Evolutionary conservation across 2,888 invertebrate genomes (phyloP).

Genomic region (Timema podura): DNA sequence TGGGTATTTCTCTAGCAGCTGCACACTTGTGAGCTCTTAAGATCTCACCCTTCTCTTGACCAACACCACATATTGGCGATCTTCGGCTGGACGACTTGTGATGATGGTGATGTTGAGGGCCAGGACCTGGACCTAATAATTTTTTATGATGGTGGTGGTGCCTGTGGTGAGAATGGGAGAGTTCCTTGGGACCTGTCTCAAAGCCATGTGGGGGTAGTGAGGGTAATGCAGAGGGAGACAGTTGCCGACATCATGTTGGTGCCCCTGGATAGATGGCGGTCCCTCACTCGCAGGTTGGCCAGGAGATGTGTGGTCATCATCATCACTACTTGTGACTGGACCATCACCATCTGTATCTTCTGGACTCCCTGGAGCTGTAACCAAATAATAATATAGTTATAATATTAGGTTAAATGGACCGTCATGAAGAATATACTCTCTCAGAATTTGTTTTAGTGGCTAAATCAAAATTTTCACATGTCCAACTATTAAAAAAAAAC

Average conservation of each 20-base stretch:
- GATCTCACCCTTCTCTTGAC: constrained; percentile 14
- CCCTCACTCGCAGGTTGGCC: constrained; percentile 12
- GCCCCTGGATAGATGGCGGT: constrained; percentile 13
- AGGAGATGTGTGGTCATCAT: constrained; percentile 43
- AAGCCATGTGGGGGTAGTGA: constrained; percentile 76
- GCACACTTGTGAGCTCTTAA: constrained; percentile 20
- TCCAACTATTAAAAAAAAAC: too few species aligned
- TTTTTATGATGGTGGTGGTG: constrained; percentile 19
- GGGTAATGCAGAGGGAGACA: constrained; percentile 54
- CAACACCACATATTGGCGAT: constrained; percentile 20
- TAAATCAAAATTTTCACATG: too few species aligned
- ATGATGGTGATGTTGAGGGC: constrained; percentile 27
- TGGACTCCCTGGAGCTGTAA: constrained; percentile 46
- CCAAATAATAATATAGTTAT: too few species aligned
- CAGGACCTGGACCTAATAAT: constrained; percentile 9
- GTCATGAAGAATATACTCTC: too few species aligned
- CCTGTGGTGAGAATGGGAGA: constrained; percentile 12
- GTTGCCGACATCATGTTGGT: constrained; percentile 3
- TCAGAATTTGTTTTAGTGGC: too few species aligned
- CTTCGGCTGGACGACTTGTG: constrained; percentile 22
- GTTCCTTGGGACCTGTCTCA: constrained; percentile 66
- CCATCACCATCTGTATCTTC: constrained; percentile 70
- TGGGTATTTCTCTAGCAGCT: constrained; percentile 20
- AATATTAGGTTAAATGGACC: too few species aligned
- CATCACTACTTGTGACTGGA: constrained; percentile 72